Conservation (phyloP, 2,797 vertebrate genomes). For the Sebastes reedi region DNA sequence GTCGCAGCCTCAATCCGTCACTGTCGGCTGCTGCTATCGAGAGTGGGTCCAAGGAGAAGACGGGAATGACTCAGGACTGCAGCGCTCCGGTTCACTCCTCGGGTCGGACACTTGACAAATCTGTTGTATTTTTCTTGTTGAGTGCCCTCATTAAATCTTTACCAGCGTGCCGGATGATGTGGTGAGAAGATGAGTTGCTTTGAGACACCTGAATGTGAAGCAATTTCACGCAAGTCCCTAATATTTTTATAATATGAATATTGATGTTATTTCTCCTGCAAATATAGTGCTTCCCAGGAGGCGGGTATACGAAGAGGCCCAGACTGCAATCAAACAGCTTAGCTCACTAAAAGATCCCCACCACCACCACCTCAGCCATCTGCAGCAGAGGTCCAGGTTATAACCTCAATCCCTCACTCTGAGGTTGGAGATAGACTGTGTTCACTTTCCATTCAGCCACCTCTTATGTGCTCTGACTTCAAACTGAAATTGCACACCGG, state of each 20-base stretch:
- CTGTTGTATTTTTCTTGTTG: background rate
- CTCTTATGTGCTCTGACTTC: slow-evolving; percentile 47
- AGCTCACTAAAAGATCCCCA: slow-evolving; percentile 14
- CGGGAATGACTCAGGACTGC: slow-evolving; percentile 42
- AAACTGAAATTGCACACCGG: slow-evolving; percentile 35
- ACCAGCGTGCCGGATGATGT: background rate
- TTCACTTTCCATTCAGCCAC: slow-evolving; percentile 55
- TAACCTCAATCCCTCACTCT: slow-evolving; percentile 69
- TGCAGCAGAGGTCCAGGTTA: slow-evolving; percentile 52
- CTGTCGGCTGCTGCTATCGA: slow-evolving; percentile 58
- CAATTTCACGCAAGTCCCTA: background rate
- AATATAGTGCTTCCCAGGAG: background rate
- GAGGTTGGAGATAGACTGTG: slow-evolving; percentile 48
- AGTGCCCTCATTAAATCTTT: slow-evolving; percentile 22
- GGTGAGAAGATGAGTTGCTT: background rate
- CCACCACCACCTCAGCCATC: background rate
- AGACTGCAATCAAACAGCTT: slow-evolving; percentile 40
- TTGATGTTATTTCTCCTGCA: slow-evolving; percentile 11
- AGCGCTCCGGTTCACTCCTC: slow-evolving; percentile 12
- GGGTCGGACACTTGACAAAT: slow-evolving; percentile 44
- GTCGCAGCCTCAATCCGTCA: slow-evolving; percentile 75
- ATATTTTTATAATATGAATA: slow-evolving; percentile 17
- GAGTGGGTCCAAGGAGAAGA: slow-evolving; percentile 59
- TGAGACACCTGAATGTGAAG: slow-evolving; percentile 3
- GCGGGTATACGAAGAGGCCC: background rate